These are phyloP conservation scores for Epinotia ramella DNA, from an alignment of 2,888 invertebrate species.

Conservation along the genomic window DNA sequence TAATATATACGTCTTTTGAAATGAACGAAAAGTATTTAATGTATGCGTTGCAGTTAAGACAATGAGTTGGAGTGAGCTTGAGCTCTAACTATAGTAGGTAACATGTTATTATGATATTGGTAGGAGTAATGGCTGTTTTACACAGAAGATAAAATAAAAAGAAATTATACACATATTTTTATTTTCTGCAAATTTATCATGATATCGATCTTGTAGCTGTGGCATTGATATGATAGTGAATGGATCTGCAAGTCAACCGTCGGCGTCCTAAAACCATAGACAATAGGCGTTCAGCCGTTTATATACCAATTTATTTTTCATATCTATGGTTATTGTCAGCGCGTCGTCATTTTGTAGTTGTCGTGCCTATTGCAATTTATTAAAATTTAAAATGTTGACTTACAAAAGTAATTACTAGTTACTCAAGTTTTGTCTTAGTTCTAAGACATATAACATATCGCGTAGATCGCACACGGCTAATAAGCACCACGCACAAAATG, in stretches of 20 bases:
- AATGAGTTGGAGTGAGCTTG: too few species aligned
- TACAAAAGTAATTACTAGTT: conserved; percentile 59
- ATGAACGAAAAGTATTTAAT: too few species aligned
- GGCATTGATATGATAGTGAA: background rate
- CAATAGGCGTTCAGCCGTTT: conserved; percentile 25
- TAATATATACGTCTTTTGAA: too few species aligned
- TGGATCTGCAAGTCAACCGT: background rate
- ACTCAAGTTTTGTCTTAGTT: conserved; percentile 61
- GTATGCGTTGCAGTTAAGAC: too few species aligned
- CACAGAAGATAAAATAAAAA: too few species aligned
- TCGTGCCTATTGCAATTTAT: conserved; percentile 58
- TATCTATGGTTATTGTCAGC: conserved; percentile 69
- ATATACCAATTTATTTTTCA: conserved; percentile 31
- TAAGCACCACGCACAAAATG: conserved; percentile 74
- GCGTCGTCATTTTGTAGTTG: conserved; percentile 68
- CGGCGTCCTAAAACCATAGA: conserved; percentile 39
- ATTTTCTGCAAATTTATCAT: too few species aligned
- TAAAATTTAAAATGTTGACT: conserved; percentile 69
- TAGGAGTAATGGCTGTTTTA: too few species aligned
- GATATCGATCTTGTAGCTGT: too few species aligned
- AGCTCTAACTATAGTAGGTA: too few species aligned
- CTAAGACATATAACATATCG: conserved; percentile 64
- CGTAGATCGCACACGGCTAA: conserved; percentile 73
- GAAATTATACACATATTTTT: too few species aligned
- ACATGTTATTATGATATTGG: too few species aligned